Percentiles rank a stretch among this genome's conserved stretches.
Evolutionary conservation across 2,888 invertebrate species (phyloP).

Genomic region (Torymus auratus): DNA sequence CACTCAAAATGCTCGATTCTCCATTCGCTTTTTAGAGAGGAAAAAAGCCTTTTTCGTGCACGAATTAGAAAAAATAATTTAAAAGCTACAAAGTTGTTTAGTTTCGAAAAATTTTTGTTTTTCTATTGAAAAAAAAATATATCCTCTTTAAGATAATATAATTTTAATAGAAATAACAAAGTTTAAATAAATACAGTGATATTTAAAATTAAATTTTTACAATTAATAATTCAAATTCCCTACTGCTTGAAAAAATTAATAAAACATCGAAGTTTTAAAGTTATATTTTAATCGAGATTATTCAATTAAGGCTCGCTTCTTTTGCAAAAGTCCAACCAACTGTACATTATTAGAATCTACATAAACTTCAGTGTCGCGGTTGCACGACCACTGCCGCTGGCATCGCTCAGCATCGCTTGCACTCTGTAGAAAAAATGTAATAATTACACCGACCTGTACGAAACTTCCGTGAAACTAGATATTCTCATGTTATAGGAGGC

Average conservation of each 20-base stretch:
- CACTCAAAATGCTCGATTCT: too few relatives aligned
- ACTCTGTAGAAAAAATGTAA: slow-evolving; percentile 18
- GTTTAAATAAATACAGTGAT: too few relatives aligned
- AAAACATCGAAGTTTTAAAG: slow-evolving; percentile 12
- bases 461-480: slow-evolving; percentile 47
- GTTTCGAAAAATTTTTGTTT: too few relatives aligned
- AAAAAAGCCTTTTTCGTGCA: too few relatives aligned
- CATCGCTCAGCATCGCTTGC: too few relatives aligned
- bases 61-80: too few relatives aligned
- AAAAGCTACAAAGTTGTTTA: too few relatives aligned
- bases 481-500: slow-evolving; percentile 16
- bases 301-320: slow-evolving; percentile 15
- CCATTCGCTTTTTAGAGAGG: too few relatives aligned
- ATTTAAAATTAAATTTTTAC: too few relatives aligned
- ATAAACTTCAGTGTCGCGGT: slow-evolving; percentile 34
- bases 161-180: too few relatives aligned
- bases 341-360: slow-evolving; percentile 48
- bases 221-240: background rate
- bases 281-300: slow-evolving; percentile 7
- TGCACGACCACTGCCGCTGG: background rate
- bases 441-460: slow-evolving; percentile 28
- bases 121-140: too few relatives aligned
- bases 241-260: slow-evolving; percentile 26
- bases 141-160: too few relatives aligned
- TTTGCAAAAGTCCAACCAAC: slow-evolving; percentile 25